phyloP scores from a whole-genome alignment of 2,888 invertebrate species.

The Melanostoma mellinum region DNA sequence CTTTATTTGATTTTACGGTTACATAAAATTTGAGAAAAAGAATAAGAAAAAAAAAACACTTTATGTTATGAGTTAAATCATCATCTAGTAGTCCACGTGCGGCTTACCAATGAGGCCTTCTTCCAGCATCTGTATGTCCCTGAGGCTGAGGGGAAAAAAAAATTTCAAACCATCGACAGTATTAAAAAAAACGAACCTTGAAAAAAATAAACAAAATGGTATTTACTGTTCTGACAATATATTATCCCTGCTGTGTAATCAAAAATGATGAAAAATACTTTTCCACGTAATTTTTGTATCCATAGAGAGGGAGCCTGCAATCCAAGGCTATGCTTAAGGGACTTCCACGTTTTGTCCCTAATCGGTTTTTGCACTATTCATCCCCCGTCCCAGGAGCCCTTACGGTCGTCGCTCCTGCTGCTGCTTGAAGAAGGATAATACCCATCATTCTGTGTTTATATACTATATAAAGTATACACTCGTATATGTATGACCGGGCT shows the following conservation, averaged over 20 bases:
- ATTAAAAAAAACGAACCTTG: conserved; percentile 7
- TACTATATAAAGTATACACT: not conserved
- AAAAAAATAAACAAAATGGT: conserved; percentile 52
- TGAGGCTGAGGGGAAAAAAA: conserved; percentile 15
- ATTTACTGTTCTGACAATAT: conserved; percentile 56
- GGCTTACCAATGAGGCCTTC: not conserved
- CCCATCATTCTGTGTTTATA: conserved; percentile 20
- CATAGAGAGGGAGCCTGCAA: conserved; percentile 47
- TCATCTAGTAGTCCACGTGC: no score
- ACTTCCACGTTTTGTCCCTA: conserved; percentile 52
- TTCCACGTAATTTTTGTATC: conserved; percentile 64
- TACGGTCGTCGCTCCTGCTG: no score
- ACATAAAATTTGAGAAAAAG: no score
- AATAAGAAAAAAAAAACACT: no score
- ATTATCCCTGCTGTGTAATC: conserved; percentile 67
- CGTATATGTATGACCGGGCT: conserved; percentile 33
- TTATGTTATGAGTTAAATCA: no score
- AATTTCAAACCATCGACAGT: conserved; percentile 49
- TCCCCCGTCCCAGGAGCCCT: conserved; percentile 47
- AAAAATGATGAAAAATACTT: conserved; percentile 72
- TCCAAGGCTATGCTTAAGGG: conserved; percentile 54
- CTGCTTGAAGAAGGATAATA: conserved; percentile 29
- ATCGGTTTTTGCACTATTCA: conserved; percentile 66
- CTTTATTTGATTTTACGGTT: no score
- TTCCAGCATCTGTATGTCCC: conserved; percentile 24